Evolutionary conservation across 64 coral and sea anemone genomes (phyloP).

Genomic region (Astreopora myriophthalma): DNA sequence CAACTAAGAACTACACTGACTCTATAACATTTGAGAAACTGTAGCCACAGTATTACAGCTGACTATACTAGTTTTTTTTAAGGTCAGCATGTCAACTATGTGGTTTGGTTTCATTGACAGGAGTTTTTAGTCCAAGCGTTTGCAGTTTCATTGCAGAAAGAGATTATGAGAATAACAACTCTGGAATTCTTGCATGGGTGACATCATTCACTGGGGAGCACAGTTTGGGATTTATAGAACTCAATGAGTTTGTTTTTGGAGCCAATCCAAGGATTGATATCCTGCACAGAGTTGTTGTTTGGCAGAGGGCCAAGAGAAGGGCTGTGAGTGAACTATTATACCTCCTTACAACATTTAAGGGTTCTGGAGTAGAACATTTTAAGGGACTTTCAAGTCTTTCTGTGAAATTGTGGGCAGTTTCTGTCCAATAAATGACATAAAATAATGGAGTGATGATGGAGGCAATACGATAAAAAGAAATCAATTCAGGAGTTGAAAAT

Average conservation of each 20-base stretch:
- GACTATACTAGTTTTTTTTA: no score
- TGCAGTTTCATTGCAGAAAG: conserved; percentile 87
- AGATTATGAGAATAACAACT: conserved; percentile 89
- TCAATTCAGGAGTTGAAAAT: no score
- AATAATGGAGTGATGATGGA: no score
- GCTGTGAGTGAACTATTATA: conserved; percentile 99
- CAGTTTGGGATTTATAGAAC: conserved; percentile 76
- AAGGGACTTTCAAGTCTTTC: no score
- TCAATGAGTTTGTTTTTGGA: conserved; percentile 99
- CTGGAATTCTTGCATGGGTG: conserved; percentile 78
- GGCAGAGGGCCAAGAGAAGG: conserved; percentile 94
- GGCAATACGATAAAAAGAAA: no score
- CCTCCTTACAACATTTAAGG: no score
- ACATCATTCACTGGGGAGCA: conserved; percentile 73
- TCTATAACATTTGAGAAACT: no score
- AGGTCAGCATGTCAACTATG: neutral
- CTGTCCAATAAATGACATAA: no score
- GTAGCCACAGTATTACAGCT: no score
- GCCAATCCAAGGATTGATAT: conserved; percentile 97
- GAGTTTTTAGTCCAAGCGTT: conserved; percentile 74
- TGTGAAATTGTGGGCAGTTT: no score
- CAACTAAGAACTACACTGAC: no score
- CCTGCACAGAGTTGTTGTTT: conserved; percentile 98
- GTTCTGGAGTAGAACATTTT: no score
- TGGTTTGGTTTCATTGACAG: conserved; percentile 24